phyloP scores from a whole-genome alignment of 35 echinoderm and acorn worm species.

The Ophiothrix spiculata region DNA sequence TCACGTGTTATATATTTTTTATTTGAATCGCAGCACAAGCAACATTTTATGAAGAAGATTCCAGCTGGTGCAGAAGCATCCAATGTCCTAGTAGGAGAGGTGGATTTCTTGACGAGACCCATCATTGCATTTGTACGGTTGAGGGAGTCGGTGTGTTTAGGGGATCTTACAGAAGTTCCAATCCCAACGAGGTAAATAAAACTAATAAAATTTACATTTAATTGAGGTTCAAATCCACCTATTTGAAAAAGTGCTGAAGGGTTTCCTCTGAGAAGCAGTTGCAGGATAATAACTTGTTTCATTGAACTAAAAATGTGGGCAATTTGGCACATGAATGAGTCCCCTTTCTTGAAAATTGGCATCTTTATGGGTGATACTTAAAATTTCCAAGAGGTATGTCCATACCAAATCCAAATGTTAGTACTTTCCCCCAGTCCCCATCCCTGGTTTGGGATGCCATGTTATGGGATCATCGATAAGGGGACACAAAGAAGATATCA shows the following conservation, averaged over 20 bases:
- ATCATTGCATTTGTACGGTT: conserved; percentile 91
- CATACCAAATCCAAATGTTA: too few species aligned
- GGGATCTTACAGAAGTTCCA: conserved; percentile 88
- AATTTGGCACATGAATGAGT: neutral
- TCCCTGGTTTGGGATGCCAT: too few species aligned
- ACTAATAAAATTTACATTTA: neutral
- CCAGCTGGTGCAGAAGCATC: conserved; percentile 83
- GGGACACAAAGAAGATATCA: too few species aligned
- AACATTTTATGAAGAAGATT: conserved; percentile 84
- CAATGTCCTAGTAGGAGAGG: conserved; percentile 88
- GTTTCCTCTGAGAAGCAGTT: neutral
- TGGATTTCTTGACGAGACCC: conserved; percentile 74
- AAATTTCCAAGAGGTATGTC: too few species aligned
- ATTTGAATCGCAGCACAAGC: conserved; percentile 47
- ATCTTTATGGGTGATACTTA: neutral
- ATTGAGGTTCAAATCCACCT: neutral
- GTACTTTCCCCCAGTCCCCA: too few species aligned
- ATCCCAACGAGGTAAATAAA: conserved; percentile 52
- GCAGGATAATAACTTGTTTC: neutral
- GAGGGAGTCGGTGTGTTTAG: conserved; percentile 55
- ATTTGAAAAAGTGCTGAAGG: neutral
- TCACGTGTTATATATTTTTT: neutral
- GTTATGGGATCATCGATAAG: too few species aligned
- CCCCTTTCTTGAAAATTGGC: neutral
- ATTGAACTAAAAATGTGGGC: too few species aligned